phyloP scores from a whole-genome alignment of 1,140 invertebrate species.

The Fopius arisanus region DNA sequence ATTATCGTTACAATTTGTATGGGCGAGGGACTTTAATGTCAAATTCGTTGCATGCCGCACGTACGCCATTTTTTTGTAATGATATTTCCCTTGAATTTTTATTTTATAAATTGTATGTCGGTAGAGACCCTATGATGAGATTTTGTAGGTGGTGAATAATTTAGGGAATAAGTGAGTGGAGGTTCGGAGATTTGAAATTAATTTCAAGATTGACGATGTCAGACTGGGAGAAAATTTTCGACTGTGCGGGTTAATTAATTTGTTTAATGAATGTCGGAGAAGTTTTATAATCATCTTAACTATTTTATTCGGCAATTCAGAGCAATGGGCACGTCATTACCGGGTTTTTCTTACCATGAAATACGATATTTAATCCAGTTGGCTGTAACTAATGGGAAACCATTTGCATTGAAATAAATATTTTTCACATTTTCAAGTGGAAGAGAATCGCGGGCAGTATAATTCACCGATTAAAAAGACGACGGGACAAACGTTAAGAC shows the following conservation, averaged over 20 bases:
- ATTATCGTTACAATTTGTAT: constrained; percentile 8
- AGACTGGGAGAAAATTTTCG: too few species aligned
- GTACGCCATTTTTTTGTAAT: not conserved
- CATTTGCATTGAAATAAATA: not conserved
- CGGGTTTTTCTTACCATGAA: not conserved
- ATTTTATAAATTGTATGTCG: not conserved
- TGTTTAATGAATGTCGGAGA: too few species aligned
- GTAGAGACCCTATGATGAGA: not conserved
- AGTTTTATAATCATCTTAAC: too few species aligned
- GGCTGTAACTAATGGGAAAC: not conserved
- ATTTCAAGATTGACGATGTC: not conserved
- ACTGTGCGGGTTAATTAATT: too few species aligned
- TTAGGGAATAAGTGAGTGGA: not conserved
- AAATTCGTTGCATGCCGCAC: not conserved
- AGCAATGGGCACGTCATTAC: too few species aligned
- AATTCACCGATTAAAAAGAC: constrained; percentile 36
- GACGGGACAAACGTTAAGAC: constrained; percentile 37
- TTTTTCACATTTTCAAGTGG: not conserved
- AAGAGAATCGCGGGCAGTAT: constrained; percentile 18
- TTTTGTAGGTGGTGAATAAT: not conserved
- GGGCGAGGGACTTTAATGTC: not conserved
- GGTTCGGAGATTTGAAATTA: not conserved
- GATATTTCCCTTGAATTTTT: not conserved
- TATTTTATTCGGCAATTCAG: too few species aligned
- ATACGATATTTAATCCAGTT: not conserved